Base-by-base conservation (phyloP, 2,113 vertebrate genomes). In the Xenopus borealis region DNA sequence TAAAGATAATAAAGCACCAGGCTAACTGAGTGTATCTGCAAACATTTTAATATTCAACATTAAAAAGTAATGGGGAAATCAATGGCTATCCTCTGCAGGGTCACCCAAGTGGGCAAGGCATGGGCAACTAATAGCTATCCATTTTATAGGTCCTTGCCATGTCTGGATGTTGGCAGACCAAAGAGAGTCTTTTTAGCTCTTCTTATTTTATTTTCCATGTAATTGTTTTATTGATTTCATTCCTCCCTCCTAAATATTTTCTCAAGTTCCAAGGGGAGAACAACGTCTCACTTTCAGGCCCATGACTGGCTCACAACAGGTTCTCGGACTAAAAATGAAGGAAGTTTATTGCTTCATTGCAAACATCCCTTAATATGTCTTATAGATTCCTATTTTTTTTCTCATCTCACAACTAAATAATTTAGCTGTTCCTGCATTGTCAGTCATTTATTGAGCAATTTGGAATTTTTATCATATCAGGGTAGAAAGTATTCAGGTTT, bases 11-110 rank as follows among this genome's bases (percentile, higher is more conserved):
- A 82, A 88, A 86, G 66, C 78, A 78, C 78, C 75, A 84, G 79
- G 68, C 80, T 83, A 85, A 83, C 80, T 69, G 62, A 82, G 81
- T 83, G 67, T 69, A 72, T 83, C 86, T 79, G 74, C 84, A 84
- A 81, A 85, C 76, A 61, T 72, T 84, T 83, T 80, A 75, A 80
- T 81, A 80, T 67, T 72, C 71, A 72, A 68, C 79, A 72, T 81
- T 82, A 82, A 81, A 80, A 72, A 76, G 81, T 80, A 83, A 86
- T 72, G 82, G 81, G 79, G 80, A 85, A 89, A 80, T 83, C 82
- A 33, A 83, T 86, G 82, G 79, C 66, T 69, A 72, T 71, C 17
- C 79, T 78, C 79, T 79, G 65, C 77, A 68, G 81, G 77, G 80
- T 84, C 81, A 80, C 72, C 80, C 75, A 66, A 78, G 62, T 45